Conservation (phyloP, 1,140 invertebrate genomes). For the Andrena cerasifolii region DNA sequence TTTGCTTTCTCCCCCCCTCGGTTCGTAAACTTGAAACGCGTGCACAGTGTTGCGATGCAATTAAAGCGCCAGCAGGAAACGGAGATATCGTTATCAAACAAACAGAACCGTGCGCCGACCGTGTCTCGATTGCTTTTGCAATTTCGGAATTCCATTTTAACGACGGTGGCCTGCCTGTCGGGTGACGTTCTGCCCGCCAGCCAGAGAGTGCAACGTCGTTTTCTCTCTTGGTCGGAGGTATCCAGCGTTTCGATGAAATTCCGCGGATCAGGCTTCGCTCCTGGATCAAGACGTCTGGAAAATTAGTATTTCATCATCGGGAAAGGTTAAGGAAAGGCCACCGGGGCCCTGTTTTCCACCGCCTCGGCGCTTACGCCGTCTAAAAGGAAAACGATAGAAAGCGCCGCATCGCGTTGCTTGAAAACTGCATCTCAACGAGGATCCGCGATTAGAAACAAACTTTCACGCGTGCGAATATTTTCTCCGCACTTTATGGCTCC, state of each 20-base stretch:
- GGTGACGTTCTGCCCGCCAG: no score
- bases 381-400: conserved; percentile 67
- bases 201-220: not conserved
- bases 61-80: not conserved
- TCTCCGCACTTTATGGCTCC: conserved; percentile 50
- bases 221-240: not conserved
- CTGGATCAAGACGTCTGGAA: no score
- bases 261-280: no score
- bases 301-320: not conserved
- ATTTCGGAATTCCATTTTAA: not conserved
- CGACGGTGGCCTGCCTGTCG: no score
- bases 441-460: conserved; percentile 60
- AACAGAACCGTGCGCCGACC: not conserved
- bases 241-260: not conserved
- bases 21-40: not conserved
- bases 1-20: not conserved
- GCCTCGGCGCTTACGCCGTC: conserved; percentile 8
- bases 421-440: conserved; percentile 58
- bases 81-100: conserved; percentile 11
- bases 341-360: conserved; percentile 36
- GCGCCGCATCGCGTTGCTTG: conserved; percentile 45
- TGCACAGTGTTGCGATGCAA: not conserved
- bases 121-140: not conserved
- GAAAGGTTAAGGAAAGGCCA: conserved; percentile 1
- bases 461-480: conserved; percentile 63